A percentile compares a stretch with the other conserved stretches of the same genome.
Conservation (phyloP, 2,113 vertebrate genomes). For the Sorex fumeus region DNA sequence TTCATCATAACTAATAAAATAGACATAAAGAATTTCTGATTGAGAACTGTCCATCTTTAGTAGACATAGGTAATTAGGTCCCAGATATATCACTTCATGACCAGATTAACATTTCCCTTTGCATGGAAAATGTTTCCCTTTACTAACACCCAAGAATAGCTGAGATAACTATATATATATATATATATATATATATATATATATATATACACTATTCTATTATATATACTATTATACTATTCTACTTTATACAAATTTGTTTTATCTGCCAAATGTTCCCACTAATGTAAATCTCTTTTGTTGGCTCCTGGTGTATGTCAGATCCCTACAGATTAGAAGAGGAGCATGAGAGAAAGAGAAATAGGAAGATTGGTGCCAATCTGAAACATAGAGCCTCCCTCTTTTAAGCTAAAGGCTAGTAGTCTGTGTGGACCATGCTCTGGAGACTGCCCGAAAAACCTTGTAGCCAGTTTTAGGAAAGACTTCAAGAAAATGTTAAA, state of each 20-base stretch:
- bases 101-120: neutral
- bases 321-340: neutral
- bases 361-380: neutral
- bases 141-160: too few species aligned
- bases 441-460: neutral
- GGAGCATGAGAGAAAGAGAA: neutral
- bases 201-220: too few species aligned
- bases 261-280: neutral
- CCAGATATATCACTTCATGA: neutral
- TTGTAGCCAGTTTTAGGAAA: neutral
- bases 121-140: too few species aligned
- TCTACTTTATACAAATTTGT: neutral
- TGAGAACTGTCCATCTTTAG: neutral
- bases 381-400: neutral
- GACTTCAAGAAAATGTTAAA: slow-evolving; percentile 57
- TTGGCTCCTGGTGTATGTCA: neutral
- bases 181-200: too few species aligned
- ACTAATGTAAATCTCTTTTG: neutral
- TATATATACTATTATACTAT: too few species aligned
- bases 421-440: neutral
- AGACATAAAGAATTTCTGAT: slow-evolving; percentile 15
- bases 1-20: neutral
- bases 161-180: too few species aligned
- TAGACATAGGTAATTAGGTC: neutral
- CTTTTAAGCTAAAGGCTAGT: neutral